phyloP scores from a whole-genome alignment of 2,113 vertebrate species.

The Nestor notabilis region DNA sequence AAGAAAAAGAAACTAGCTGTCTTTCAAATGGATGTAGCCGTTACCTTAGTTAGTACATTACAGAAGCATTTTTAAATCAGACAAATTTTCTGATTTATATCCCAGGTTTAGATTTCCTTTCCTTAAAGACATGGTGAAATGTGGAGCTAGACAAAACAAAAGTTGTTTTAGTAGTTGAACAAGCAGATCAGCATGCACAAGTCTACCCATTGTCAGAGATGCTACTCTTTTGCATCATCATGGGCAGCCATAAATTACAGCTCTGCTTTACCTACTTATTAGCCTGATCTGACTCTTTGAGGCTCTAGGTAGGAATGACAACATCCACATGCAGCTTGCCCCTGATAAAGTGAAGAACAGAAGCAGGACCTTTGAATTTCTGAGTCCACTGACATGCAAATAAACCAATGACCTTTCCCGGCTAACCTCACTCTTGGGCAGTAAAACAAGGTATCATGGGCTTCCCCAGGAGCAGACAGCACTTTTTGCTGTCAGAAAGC shows the following conservation, averaged over 20 bases:
- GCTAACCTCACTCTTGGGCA: background rate
- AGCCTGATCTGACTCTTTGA: background rate
- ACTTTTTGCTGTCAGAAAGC: background rate
- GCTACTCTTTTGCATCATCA: background rate
- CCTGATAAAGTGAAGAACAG: background rate
- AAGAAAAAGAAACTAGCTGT: conserved; percentile 36
- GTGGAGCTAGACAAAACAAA: conserved; percentile 39
- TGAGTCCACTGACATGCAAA: background rate
- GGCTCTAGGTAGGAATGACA: background rate
- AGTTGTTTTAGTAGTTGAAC: background rate
- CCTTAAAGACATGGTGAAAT: background rate
- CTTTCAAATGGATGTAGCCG: conserved; percentile 27
- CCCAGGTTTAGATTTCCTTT: conserved; percentile 29
- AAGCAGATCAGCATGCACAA: background rate
- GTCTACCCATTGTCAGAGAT: background rate
- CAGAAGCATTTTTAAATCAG: conserved; percentile 24
- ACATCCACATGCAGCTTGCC: background rate
- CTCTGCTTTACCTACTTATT: background rate
- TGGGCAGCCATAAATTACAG: background rate
- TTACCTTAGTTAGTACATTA: conserved; percentile 45
- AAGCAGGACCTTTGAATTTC: background rate
- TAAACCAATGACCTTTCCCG: background rate
- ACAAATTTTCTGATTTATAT: conserved; percentile 32
- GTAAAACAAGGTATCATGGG: background rate
- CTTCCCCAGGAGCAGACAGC: background rate